Percentiles rank a stretch among this genome's conserved stretches.
Evolutionary conservation across 2,797 vertebrate species (phyloP).

Genomic region (Tadarida brasiliensis): DNA sequence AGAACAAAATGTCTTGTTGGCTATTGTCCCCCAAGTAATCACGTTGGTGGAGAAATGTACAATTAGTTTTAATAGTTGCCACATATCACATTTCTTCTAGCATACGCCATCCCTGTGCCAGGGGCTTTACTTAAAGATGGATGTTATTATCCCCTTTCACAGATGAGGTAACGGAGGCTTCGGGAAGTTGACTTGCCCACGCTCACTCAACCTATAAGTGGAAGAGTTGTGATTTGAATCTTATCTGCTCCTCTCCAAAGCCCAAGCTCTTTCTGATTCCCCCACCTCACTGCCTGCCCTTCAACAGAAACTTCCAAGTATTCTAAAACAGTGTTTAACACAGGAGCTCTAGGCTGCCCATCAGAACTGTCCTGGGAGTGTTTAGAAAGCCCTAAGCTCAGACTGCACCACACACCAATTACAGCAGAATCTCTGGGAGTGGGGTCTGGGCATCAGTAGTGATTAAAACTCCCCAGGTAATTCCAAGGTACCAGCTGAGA

Average conservation of each 20-base stretch:
- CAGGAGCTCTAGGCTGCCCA: background rate
- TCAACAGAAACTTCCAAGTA: background rate
- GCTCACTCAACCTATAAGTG: background rate
- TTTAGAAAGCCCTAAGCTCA: background rate
- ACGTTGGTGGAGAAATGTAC: background rate
- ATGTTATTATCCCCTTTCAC: background rate
- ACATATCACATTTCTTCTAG: background rate
- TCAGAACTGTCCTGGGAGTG: background rate
- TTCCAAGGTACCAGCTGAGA: background rate
- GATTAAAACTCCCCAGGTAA: background rate
- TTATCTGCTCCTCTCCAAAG: background rate
- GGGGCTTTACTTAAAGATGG: background rate
- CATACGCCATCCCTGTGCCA: background rate
- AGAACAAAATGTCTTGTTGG: background rate
- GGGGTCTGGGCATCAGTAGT: background rate
- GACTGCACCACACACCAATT: background rate
- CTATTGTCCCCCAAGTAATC: background rate
- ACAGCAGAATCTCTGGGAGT: background rate
- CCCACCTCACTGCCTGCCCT: background rate
- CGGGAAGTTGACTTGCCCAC: background rate
- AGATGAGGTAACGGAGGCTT: slow-evolving; percentile 6
- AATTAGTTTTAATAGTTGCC: background rate
- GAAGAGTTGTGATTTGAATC: background rate
- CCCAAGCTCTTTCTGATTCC: background rate
- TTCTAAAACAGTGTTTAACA: background rate